A percentile compares a stretch with the other conserved stretches of the same genome.
These are phyloP conservation scores for Trachurus trachurus DNA, from an alignment of 2,797 vertebrate genomes.

Conservation along the genomic window DNA sequence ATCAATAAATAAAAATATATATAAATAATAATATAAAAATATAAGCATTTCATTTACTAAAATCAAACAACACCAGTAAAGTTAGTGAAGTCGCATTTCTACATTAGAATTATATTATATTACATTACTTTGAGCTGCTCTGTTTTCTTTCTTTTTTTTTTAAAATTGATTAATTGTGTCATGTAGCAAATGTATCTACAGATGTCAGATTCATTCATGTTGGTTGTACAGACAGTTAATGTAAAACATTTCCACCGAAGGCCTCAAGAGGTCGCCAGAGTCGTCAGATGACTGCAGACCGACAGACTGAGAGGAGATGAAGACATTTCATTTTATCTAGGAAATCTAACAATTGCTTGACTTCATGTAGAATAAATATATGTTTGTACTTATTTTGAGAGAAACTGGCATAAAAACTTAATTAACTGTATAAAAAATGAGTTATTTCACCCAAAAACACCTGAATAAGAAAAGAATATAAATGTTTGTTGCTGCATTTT, in stretches of 20 bases:
- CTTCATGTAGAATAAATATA: too few relatives aligned
- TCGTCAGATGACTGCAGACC: background rate
- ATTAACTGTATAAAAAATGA: too few relatives aligned
- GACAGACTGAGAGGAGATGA: background rate
- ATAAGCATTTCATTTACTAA: too few relatives aligned
- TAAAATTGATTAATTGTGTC: background rate
- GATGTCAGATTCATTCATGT: background rate
- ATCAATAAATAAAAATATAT: too few relatives aligned
- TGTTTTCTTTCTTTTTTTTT: too few relatives aligned
- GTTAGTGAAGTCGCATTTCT: background rate
- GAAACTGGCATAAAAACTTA: too few relatives aligned
- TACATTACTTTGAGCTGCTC: too few relatives aligned
- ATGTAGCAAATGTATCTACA: background rate
- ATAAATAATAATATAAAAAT: too few relatives aligned
- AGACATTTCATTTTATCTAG: background rate
- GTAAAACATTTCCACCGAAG: background rate
- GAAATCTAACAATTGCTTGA: background rate
- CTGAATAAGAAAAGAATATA: background rate
- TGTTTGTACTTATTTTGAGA: too few relatives aligned
- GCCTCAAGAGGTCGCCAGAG: constrained; percentile 17
- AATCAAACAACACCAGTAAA: background rate
- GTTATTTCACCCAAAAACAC: too few relatives aligned
- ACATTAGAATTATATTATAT: background rate
- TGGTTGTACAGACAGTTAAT: background rate
- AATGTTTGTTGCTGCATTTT: background rate